Evolutionary conservation across 2,113 vertebrate species (phyloP).

Genomic region (Polypterus senegalus): DNA sequence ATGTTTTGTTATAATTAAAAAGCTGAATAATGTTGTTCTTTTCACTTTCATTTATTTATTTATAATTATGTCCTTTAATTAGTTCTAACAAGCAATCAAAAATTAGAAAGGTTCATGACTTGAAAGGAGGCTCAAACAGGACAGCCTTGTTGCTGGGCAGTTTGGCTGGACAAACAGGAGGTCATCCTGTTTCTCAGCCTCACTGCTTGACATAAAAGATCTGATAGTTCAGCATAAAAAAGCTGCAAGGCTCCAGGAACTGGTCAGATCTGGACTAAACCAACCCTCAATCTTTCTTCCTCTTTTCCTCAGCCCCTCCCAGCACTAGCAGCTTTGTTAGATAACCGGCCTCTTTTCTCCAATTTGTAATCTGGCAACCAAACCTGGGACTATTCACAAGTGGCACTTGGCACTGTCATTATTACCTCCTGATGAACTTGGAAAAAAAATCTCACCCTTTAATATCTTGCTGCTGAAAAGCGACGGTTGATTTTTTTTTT

Average conservation of each 20-base stretch:
- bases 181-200: not conserved
- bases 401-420: not conserved
- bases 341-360: conserved; percentile 10
- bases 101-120: too few species aligned
- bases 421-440: not conserved
- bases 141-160: not conserved
- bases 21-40: too few species aligned
- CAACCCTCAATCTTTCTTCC: conserved; percentile 2
- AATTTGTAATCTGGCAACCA: not conserved
- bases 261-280: conserved; percentile 16
- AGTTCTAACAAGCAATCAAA: too few species aligned
- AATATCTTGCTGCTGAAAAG: not conserved
- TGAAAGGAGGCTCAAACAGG: not conserved
- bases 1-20: too few species aligned
- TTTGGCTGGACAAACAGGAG: not conserved
- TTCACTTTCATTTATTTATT: too few species aligned
- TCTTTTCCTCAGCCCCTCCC: conserved; percentile 1
- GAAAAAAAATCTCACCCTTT: not conserved
- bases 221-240: not conserved
- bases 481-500: not conserved
- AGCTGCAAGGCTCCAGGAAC: conserved; percentile 7
- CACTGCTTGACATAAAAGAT: conserved; percentile 4
- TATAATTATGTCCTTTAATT: too few species aligned
- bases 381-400: conserved; percentile 1
- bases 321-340: conserved; percentile 8